These are phyloP conservation scores for Drosophila littoralis DNA, from an alignment of 1,140 invertebrate species.

Conservation along the genomic window DNA sequence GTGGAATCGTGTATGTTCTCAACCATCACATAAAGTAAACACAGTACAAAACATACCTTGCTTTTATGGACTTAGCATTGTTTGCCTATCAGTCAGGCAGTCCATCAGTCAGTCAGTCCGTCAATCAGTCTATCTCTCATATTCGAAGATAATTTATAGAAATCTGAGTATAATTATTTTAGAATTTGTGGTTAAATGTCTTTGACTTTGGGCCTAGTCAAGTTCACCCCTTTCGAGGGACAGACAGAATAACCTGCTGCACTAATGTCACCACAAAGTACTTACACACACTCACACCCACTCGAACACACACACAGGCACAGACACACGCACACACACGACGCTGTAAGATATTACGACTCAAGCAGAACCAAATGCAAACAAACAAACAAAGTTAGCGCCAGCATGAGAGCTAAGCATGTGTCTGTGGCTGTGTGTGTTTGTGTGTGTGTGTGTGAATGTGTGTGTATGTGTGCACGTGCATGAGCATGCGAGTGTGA, in stretches of 20 bases:
- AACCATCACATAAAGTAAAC: too few species aligned
- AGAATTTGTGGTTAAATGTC: conserved; percentile 6
- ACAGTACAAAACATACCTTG: too few species aligned
- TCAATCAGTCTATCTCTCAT: not conserved
- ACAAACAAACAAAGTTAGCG: conserved; percentile 64
- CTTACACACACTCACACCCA: conserved; percentile 14
- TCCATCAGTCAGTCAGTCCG: too few species aligned
- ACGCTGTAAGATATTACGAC: conserved; percentile 50
- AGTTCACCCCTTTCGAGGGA: conserved; percentile 25
- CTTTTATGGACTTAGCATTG: too few species aligned
- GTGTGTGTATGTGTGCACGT: conserved; percentile 25
- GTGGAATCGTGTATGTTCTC: too few species aligned
- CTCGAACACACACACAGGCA: conserved; percentile 5
- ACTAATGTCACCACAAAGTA: conserved; percentile 57
- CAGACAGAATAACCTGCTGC: conserved; percentile 55
- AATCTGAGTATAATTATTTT: too few species aligned
- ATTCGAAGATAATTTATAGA: too few species aligned
- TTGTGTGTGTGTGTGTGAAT: not conserved
- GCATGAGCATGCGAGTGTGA: conserved; percentile 41
- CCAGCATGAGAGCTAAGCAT: conserved; percentile 21
- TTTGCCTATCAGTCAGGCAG: too few species aligned
- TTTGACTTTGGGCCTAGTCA: conserved; percentile 36
- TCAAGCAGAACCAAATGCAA: conserved; percentile 68
- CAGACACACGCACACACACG: conserved; percentile 16
- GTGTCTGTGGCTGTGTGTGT: conserved; percentile 8